Evolutionary conservation across 2,888 invertebrate genomes (phyloP).

Genomic region (Anarsia innoxiella): DNA sequence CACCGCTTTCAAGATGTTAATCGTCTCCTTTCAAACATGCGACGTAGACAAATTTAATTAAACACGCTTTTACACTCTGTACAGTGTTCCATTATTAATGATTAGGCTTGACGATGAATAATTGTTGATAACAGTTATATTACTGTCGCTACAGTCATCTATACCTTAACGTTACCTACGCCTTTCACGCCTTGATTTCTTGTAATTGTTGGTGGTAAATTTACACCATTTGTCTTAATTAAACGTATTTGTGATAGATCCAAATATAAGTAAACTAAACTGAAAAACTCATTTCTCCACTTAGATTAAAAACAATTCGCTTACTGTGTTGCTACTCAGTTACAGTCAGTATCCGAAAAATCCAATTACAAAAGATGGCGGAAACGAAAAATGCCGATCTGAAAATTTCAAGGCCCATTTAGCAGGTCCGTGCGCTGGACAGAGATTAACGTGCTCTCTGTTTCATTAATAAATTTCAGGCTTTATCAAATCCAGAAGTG

Average conservation of each 20-base stretch:
- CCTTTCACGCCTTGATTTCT: no score
- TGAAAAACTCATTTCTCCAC: no score
- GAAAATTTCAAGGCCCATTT: slow-evolving; percentile 51
- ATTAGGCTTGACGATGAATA: slow-evolving; percentile 31
- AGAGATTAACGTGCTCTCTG: slow-evolving; percentile 54
- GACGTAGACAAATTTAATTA: slow-evolving; percentile 61
- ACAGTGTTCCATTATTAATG: slow-evolving; percentile 47
- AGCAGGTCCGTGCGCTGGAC: slow-evolving; percentile 44
- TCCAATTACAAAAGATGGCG: slow-evolving; percentile 9
- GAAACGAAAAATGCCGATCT: slow-evolving; percentile 24
- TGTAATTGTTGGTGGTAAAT: no score
- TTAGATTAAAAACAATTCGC: no score
- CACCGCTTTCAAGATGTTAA: slow-evolving; percentile 52
- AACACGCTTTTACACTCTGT: slow-evolving; percentile 52
- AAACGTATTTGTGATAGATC: no score
- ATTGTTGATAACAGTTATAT: slow-evolving; percentile 12
- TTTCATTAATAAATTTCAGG: slow-evolving; percentile 44
- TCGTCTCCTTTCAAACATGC: slow-evolving; percentile 54
- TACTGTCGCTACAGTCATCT: no score
- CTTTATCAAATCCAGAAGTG: slow-evolving; percentile 33
- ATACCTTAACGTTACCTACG: no score
- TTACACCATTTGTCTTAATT: no score
- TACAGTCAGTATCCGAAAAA: no score
- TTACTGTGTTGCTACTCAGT: no score
- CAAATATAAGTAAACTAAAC: no score